Evolutionary conservation across 2,888 invertebrate species (phyloP).

Genomic region (Lasiommata megera): DNA sequence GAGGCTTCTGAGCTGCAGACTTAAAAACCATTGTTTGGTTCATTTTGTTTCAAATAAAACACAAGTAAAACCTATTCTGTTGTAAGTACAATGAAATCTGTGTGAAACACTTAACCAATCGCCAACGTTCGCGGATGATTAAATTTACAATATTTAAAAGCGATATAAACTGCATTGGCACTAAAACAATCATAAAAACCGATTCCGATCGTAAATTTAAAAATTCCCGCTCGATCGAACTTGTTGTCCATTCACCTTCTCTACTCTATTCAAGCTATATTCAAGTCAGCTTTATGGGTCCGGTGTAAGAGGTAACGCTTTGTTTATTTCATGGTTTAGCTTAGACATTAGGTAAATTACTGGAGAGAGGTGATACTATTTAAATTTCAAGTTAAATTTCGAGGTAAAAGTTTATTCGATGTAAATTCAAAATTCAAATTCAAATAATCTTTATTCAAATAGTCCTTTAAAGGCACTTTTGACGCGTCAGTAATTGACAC

Average conservation of each 20-base stretch:
- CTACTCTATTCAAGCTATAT: constrained; percentile 35
- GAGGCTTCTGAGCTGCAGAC: too few relatives aligned
- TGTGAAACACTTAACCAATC: constrained; percentile 20
- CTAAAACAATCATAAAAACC: constrained; percentile 60
- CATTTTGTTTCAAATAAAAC: too few relatives aligned
- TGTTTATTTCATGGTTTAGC: constrained; percentile 43
- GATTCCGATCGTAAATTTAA: constrained; percentile 60
- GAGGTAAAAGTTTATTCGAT: too few relatives aligned
- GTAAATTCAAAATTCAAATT: too few relatives aligned
- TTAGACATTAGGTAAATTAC: constrained; percentile 33
- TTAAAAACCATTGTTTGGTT: too few relatives aligned
- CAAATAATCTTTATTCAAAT: too few relatives aligned
- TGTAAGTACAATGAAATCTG: not conserved
- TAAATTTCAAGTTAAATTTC: too few relatives aligned
- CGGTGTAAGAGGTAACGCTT: constrained; percentile 37
- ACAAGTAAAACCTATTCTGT: not conserved
- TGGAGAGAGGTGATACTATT: not conserved
- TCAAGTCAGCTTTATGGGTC: constrained; percentile 47
- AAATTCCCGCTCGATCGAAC: constrained; percentile 48
- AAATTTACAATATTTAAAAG: constrained; percentile 59
- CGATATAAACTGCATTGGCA: constrained; percentile 48
- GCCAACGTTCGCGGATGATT: constrained; percentile 45
- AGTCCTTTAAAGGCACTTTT: too few relatives aligned
- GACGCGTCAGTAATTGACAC: too few relatives aligned
- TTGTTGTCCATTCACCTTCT: constrained; percentile 38